Evolutionary conservation across 2,888 invertebrate genomes (phyloP).

Genomic region (Alloscopus bannaensis): DNA sequence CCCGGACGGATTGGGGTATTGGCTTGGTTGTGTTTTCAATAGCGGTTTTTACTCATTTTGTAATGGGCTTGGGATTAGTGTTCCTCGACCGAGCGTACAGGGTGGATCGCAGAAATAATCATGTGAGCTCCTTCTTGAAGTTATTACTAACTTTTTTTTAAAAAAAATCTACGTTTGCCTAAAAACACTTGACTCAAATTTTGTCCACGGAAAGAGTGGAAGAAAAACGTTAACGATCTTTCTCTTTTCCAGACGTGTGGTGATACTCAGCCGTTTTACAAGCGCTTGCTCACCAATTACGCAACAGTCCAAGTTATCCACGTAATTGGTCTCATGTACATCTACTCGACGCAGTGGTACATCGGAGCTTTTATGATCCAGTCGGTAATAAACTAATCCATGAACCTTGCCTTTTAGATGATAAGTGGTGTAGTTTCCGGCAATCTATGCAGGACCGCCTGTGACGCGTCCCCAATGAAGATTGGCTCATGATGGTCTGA

Average conservation of each 20-base stretch:
- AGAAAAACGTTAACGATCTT: too few relatives aligned
- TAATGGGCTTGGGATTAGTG: constrained; percentile 44
- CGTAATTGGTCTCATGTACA: constrained; percentile 59
- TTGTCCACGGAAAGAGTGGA: too few relatives aligned
- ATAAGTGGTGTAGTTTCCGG: too few relatives aligned
- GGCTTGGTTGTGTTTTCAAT: constrained; percentile 44
- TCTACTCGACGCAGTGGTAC: constrained; percentile 48
- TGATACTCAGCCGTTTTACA: constrained; percentile 48
- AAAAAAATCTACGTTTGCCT: too few relatives aligned
- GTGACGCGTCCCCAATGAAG: too few relatives aligned
- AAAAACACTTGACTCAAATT: too few relatives aligned
- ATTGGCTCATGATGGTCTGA: too few relatives aligned
- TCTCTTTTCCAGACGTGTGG: constrained; percentile 24
- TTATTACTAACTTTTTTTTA: too few relatives aligned
- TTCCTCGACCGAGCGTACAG: constrained; percentile 47
- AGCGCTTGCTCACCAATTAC: constrained; percentile 62
- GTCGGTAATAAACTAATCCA: constrained; percentile 42
- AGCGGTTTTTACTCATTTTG: constrained; percentile 49
- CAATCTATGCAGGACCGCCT: not conserved
- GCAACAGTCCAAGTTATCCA: constrained; percentile 60
- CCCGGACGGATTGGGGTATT: constrained; percentile 7
- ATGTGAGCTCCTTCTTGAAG: too few relatives aligned
- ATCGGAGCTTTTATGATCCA: constrained; percentile 50
- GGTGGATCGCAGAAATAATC: constrained; percentile 25
- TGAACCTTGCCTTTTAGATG: too few relatives aligned